Conservation (phyloP, 2,888 invertebrate genomes). For the Trachelus iudaicus region DNA sequence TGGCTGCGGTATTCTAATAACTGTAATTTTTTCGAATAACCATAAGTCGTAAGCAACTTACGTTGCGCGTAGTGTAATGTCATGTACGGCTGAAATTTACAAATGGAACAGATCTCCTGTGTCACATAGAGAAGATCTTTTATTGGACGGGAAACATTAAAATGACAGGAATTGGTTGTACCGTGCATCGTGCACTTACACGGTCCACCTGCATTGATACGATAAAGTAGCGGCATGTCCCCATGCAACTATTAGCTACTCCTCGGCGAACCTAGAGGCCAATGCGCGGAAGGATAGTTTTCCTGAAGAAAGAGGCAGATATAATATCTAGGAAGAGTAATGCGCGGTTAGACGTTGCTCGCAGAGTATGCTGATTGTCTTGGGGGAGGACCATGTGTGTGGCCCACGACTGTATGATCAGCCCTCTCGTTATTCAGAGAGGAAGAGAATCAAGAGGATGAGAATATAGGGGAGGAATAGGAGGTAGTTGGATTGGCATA, state of each 20-base stretch:
- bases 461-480: background rate
- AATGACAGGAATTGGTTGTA: background rate
- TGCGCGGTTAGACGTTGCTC: background rate
- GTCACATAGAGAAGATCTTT: background rate
- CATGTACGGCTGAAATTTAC: background rate
- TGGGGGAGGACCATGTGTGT: background rate
- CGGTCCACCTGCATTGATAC: background rate
- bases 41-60: background rate
- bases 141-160: background rate
- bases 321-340: constrained; percentile 1
- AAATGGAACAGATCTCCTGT: background rate
- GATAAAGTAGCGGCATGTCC: background rate
- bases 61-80: background rate
- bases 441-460: background rate
- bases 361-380: background rate
- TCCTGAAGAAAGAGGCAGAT: background rate
- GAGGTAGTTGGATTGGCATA: background rate
- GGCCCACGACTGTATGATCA: background rate
- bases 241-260: background rate
- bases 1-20: background rate
- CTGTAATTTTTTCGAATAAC: background rate
- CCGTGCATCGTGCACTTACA: background rate
- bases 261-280: background rate
- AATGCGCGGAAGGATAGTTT: background rate
- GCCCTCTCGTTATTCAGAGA: background rate